These are phyloP conservation scores for Lobophora halterata DNA, from an alignment of 2,888 invertebrate genomes.

Conservation along the genomic window DNA sequence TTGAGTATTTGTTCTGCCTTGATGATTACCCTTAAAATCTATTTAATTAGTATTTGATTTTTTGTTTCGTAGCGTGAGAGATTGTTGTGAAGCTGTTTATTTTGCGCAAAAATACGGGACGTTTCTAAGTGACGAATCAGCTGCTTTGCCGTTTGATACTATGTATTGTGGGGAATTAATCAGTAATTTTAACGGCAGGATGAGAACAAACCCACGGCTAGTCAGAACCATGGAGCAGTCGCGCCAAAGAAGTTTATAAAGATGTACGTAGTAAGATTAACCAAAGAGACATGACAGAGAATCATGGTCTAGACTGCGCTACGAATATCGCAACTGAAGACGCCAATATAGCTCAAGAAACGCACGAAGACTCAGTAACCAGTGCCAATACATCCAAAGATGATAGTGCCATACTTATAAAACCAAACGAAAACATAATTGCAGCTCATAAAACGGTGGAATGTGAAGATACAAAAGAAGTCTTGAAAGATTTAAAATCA, in stretches of 20 bases:
- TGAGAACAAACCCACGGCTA: too few relatives aligned
- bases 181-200: too few relatives aligned
- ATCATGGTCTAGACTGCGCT: conserved; percentile 55
- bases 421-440: conserved; percentile 31
- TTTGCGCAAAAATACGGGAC: too few relatives aligned
- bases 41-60: too few relatives aligned
- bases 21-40: too few relatives aligned
- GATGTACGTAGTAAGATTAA: conserved; percentile 38
- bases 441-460: conserved; percentile 8
- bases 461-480: conserved; percentile 1
- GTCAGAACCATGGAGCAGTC: conserved; percentile 33
- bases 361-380: conserved; percentile 34
- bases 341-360: conserved; percentile 33
- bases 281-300: conserved; percentile 67
- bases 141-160: too few relatives aligned
- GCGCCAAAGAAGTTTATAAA: conserved; percentile 27
- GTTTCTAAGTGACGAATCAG: too few relatives aligned
- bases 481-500: too few relatives aligned
- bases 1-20: too few relatives aligned
- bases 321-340: conserved; percentile 43
- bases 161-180: too few relatives aligned
- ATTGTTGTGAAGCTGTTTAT: too few relatives aligned
- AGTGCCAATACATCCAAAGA: conserved; percentile 57
- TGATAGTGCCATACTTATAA: conserved; percentile 51
- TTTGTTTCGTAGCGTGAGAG: too few relatives aligned